Percentiles rank a stretch among this genome's conserved stretches.
Conservation (phyloP, 2,797 vertebrate species). For the Choloepus didactylus region DNA sequence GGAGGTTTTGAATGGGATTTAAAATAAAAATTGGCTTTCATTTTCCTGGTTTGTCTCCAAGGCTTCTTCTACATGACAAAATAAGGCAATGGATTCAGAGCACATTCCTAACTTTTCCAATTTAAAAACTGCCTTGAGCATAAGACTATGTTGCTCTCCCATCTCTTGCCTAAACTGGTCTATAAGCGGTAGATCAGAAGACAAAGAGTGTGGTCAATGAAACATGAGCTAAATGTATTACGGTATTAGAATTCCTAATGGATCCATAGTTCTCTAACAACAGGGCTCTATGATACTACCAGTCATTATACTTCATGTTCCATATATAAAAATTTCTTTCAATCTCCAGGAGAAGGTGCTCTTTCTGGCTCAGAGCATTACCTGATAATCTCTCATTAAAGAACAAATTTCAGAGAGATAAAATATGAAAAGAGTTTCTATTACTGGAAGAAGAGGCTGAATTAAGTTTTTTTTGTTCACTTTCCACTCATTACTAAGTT, state of each 20-base stretch:
- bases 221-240: neutral
- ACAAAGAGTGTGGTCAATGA: neutral
- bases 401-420: slow-evolving; percentile 39
- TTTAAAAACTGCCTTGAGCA: slow-evolving; percentile 46
- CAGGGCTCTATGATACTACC: neutral
- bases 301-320: neutral
- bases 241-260: slow-evolving; percentile 19
- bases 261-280: neutral
- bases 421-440: neutral
- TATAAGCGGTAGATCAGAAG: neutral
- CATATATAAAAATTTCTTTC: neutral
- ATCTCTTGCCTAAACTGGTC: slow-evolving; percentile 23
- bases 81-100: neutral
- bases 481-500: neutral
- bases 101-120: neutral
- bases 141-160: neutral
- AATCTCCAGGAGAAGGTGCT: neutral
- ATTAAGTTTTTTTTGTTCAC: neutral
- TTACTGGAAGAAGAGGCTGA: neutral
- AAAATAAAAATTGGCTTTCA: slow-evolving; percentile 33
- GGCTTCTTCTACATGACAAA: neutral
- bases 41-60: neutral
- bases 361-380: neutral
- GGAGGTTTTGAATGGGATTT: slow-evolving; percentile 41
- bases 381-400: neutral